phyloP scores from a whole-genome alignment of 2,113 vertebrate species.

The Syrrhaptes paradoxus region DNA sequence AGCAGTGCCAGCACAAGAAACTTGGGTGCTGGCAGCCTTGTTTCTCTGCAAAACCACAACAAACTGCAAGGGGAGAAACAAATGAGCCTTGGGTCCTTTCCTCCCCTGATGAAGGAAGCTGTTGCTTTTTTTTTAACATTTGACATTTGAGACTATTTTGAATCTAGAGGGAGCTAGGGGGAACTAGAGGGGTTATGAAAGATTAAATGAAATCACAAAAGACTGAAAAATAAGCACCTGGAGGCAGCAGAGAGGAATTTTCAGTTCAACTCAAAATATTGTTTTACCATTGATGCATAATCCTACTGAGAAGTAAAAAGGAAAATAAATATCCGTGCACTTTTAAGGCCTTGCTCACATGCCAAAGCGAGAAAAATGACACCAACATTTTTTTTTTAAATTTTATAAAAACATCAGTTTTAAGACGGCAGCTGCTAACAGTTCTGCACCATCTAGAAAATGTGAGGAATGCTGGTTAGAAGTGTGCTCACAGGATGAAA shows the following conservation, averaged over 20 bases:
- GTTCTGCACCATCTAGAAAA: background rate
- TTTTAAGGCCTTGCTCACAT: background rate
- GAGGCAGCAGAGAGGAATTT: background rate
- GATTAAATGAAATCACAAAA: background rate
- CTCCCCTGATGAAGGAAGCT: background rate
- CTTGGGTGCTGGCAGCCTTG: background rate
- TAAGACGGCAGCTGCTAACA: background rate
- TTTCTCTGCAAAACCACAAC: background rate
- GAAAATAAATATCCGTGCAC: background rate
- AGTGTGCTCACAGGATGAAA: background rate
- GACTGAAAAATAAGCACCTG: conserved; percentile 9
- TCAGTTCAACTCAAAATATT: background rate
- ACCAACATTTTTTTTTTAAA: background rate
- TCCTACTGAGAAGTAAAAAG: background rate
- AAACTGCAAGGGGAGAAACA: background rate
- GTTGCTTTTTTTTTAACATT: background rate
- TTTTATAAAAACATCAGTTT: background rate
- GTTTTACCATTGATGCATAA: background rate
- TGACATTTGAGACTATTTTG: background rate
- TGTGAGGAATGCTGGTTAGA: background rate
- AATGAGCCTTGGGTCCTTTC: background rate
- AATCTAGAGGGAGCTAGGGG: background rate
- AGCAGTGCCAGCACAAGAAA: background rate
- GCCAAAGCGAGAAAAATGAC: background rate
- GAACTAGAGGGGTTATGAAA: background rate